Evolutionary conservation across 2,797 vertebrate genomes (phyloP), one percentile per base, ranked within the genome.

Genomic region (Xyrichtys novacula): DNA sequence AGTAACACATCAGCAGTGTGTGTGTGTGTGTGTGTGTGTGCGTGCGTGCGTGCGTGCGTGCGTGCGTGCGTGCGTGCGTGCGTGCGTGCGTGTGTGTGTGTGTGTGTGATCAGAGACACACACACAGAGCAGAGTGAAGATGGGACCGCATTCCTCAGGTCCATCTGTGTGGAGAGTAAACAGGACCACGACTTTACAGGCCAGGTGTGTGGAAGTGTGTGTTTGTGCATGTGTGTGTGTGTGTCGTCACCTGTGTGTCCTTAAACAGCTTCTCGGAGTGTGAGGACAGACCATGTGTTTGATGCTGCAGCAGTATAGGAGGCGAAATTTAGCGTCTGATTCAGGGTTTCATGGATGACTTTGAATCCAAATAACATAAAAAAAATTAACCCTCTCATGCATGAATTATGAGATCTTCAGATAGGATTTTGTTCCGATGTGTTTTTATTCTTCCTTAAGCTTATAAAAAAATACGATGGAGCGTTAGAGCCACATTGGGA

Each of bases 131-230:
- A 20, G 49, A 10, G 15, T 6, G 31, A 16, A 19, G 17, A 36
- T 36, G 17, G 17, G 46, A 52, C 52, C 11, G 17, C 67, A 83
- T 76, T 80, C 75, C 74, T 67, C 61, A 32, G 47, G 0, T 65
- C 55, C 73, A 69, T 65, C 84, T 85, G 76, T 78, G 77, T 67
- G 52, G 71, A 76, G 38, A 49, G 71, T 80, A 78, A 80, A 80
- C 81, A 80, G 55, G 62, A 40, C 25, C 23, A 32, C 6, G 36
- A 32, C 49, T 78, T 65, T 67, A 56, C 9, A 48, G 75, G 20
- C 79, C 86, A 85, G 86, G 72, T 78, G 80, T 73, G 49, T 58
- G 53, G 43, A 42, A 49, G 26, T 66, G 50, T 44, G 22, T 47
- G 31, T 49, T 32, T 16, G 62, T 47, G 54, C 48, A 31, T 57